Evolutionary conservation across 2,888 invertebrate genomes (phyloP).

Genomic region (Tubulanus polymorphus): DNA sequence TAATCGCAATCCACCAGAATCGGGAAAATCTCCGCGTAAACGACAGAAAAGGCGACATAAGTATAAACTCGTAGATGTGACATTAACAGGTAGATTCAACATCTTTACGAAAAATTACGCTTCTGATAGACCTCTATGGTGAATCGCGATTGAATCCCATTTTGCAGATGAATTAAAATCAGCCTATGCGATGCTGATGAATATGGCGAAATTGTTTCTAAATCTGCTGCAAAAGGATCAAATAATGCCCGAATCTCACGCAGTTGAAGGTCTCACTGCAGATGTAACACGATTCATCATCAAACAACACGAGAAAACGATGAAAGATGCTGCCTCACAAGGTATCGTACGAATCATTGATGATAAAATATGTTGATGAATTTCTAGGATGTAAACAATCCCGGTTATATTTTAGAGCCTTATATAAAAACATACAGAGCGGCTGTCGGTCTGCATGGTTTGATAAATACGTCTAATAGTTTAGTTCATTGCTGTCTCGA

Average conservation of each 20-base stretch:
- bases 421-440: conserved; percentile 16
- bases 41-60: too few relatives aligned
- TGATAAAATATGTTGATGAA: neutral
- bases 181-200: too few relatives aligned
- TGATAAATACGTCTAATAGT: conserved; percentile 24
- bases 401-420: neutral
- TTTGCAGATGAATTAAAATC: too few relatives aligned
- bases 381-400: neutral
- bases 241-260: conserved; percentile 1
- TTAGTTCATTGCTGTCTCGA: conserved; percentile 28
- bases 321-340: neutral
- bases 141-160: too few relatives aligned
- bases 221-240: neutral
- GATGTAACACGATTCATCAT: conserved; percentile 14
- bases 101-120: too few relatives aligned
- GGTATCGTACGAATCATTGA: neutral
- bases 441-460: conserved; percentile 23
- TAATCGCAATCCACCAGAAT: too few relatives aligned
- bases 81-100: too few relatives aligned
- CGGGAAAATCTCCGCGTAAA: too few relatives aligned
- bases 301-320: conserved; percentile 13
- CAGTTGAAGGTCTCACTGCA: neutral
- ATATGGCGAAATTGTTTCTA: too few relatives aligned
- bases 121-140: too few relatives aligned
- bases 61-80: too few relatives aligned